Evolutionary conservation across 1,140 invertebrate species (phyloP).

Genomic region (Lithobius niger): DNA sequence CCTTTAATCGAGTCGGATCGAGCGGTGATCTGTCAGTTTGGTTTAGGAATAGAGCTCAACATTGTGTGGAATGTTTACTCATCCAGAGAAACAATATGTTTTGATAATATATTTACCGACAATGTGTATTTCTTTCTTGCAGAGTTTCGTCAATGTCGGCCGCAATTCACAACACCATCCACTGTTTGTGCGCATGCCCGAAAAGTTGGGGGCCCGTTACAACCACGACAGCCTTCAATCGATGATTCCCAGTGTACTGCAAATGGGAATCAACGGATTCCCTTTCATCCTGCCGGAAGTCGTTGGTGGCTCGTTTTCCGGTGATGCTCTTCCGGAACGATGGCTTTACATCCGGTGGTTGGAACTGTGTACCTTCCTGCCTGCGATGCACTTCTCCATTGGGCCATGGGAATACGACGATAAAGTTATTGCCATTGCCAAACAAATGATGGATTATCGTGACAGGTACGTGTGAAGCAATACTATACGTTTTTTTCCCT

Average conservation of each 20-base stretch:
- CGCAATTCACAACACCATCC: slow-evolving; percentile 56
- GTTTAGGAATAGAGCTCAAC: no score
- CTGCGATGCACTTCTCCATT: slow-evolving; percentile 72
- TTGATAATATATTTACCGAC: no score
- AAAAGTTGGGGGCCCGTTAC: slow-evolving; percentile 66
- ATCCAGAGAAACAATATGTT: no score
- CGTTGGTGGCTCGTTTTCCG: slow-evolving; percentile 71
- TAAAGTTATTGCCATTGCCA: neutral
- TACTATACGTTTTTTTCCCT: no score
- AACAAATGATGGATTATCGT: neutral
- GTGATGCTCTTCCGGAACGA: slow-evolving; percentile 36
- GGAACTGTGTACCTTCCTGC: slow-evolving; percentile 72
- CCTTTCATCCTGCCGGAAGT: slow-evolving; percentile 75
- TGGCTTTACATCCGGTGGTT: slow-evolving; percentile 85
- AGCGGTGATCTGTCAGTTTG: no score
- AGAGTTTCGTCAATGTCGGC: no score
- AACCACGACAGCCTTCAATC: slow-evolving; percentile 59
- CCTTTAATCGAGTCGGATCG: no score
- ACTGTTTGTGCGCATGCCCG: slow-evolving; percentile 74
- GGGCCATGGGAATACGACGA: slow-evolving; percentile 50
- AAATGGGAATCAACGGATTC: slow-evolving; percentile 71
- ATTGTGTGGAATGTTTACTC: no score
- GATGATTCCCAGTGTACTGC: slow-evolving; percentile 61
- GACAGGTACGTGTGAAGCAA: no score
- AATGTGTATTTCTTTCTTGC: no score